These are phyloP conservation scores for Malthinus seriepunctatus DNA, from an alignment of 2,888 invertebrate genomes.

Conservation along the genomic window DNA sequence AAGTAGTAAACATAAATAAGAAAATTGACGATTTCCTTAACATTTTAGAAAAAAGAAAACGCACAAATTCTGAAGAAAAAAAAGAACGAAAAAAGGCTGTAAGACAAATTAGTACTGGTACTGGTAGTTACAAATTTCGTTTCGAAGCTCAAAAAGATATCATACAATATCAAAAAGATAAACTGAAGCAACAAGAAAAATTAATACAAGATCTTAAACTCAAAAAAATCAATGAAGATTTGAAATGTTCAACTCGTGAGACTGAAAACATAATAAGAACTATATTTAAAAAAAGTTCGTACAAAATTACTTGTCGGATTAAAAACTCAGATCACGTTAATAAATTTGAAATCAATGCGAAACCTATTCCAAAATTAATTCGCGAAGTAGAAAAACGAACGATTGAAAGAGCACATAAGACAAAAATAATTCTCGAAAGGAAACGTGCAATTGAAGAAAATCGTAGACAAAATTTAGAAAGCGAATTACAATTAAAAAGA, in stretches of 20 bases:
- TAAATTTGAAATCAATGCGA: conserved; percentile 53
- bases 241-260: conserved; percentile 62
- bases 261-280: conserved; percentile 61
- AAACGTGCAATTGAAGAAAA: conserved; percentile 57
- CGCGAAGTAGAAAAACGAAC: conserved; percentile 76
- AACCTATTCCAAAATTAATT: conserved; percentile 69
- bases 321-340: conserved; percentile 55
- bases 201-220: conserved; percentile 74
- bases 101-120: background rate
- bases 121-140: conserved; percentile 44
- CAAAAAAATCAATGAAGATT: conserved; percentile 68
- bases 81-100: background rate
- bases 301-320: conserved; percentile 54
- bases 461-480: conserved; percentile 62
- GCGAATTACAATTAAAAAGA: conserved; percentile 61
- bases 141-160: conserved; percentile 73
- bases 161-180: conserved; percentile 71
- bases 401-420: conserved; percentile 60
- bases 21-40: background rate
- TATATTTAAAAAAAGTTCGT: conserved; percentile 50
- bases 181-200: conserved; percentile 71
- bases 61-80: background rate
- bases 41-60: background rate
- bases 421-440: conserved; percentile 56
- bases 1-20: background rate